Conservation (phyloP, 2,113 vertebrate genomes). For the Toxotes chatareus region DNA sequence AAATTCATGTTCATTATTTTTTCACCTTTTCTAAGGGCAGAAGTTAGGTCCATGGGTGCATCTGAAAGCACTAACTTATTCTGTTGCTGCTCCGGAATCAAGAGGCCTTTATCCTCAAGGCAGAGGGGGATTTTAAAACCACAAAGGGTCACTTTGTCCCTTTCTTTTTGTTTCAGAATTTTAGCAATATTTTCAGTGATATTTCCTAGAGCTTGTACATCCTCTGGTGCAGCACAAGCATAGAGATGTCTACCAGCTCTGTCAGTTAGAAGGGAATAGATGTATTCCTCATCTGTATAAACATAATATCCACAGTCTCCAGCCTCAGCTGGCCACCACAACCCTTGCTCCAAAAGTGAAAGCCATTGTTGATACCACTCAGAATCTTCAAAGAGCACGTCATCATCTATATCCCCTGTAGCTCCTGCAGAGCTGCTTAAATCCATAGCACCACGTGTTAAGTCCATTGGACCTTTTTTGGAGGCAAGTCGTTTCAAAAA, state of each 20-base stretch:
- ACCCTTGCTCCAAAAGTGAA: constrained; percentile 89
- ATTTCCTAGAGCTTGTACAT: constrained; percentile 82
- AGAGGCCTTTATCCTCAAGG: constrained; percentile 82
- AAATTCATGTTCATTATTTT: constrained; percentile 92
- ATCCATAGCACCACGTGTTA: constrained; percentile 87
- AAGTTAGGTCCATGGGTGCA: constrained; percentile 90
- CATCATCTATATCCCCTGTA: constrained; percentile 70
- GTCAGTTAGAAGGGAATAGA: constrained; percentile 95
- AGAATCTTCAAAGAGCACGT: constrained; percentile 82
- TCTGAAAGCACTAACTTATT: constrained; percentile 72
- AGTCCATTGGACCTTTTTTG: constrained; percentile 90
- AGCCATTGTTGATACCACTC: constrained; percentile 94
- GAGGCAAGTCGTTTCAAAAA: constrained; percentile 81
- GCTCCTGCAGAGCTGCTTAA: constrained; percentile 76
- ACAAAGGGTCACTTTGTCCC: constrained; percentile 86
- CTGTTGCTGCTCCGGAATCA: constrained; percentile 82
- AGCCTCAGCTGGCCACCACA: constrained; percentile 95
- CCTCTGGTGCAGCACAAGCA: constrained; percentile 86
- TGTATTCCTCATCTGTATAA: constrained; percentile 91
- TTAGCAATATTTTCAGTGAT: constrained; percentile 82
- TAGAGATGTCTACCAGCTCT: constrained; percentile 91
- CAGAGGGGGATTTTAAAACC: constrained; percentile 91
- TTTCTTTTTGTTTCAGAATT: constrained; percentile 81
- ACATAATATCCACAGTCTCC: constrained; percentile 94
- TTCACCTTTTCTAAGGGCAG: constrained; percentile 88